Evolutionary conservation across 2,888 invertebrate genomes (phyloP).

Genomic region (Rhamphomyia laevipes): DNA sequence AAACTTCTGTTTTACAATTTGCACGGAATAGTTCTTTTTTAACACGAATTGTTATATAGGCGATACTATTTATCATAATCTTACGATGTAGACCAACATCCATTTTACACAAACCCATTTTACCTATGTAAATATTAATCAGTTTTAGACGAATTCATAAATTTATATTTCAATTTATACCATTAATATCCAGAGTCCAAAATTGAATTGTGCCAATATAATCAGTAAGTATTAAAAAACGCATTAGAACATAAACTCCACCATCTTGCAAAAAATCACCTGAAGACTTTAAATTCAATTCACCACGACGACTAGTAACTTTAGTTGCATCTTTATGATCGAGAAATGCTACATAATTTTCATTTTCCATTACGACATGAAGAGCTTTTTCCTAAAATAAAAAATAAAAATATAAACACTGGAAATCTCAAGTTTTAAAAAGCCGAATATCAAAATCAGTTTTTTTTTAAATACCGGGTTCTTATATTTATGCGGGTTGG

Average conservation of each 20-base stretch:
- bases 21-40: conserved; percentile 1
- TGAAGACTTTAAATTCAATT: neutral
- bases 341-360: neutral
- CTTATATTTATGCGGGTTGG: too few species aligned
- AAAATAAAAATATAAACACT: neutral
- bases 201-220: conserved; percentile 25
- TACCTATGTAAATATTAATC: neutral
- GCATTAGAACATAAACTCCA: conserved; percentile 27
- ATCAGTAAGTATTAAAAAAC: conserved; percentile 24
- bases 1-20: conserved; percentile 4
- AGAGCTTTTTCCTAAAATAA: neutral
- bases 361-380: neutral
- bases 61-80: conserved; percentile 3
- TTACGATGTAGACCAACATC: conserved; percentile 7
- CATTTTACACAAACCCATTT: conserved; percentile 6
- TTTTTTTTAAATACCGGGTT: too few species aligned
- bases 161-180: conserved; percentile 9
- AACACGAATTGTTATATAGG: conserved; percentile 7
- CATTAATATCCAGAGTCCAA: conserved; percentile 27
- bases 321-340: neutral
- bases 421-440: too few species aligned
- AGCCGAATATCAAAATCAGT: too few species aligned
- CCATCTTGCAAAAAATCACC: conserved; percentile 28
- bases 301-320: neutral
- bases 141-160: neutral